Evolutionary conservation across 2,888 invertebrate species (phyloP).

Genomic region (Diarsia mendica): DNA sequence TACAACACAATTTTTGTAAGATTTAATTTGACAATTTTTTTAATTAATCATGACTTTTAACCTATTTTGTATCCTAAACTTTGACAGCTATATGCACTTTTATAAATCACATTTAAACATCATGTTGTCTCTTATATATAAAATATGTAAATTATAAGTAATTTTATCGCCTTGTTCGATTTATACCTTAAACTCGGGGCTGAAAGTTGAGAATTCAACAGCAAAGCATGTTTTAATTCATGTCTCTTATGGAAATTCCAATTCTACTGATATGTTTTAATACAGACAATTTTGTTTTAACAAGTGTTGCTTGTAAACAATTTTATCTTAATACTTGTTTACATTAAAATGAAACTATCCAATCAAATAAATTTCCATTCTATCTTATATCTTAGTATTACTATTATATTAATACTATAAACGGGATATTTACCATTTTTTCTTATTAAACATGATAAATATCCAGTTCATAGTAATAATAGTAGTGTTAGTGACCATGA

Average conservation of each 20-base stretch:
- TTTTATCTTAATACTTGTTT: too few relatives aligned
- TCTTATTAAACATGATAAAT: too few relatives aligned
- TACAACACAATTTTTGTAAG: not conserved
- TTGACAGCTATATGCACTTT: conserved; percentile 36
- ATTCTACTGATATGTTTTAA: too few relatives aligned
- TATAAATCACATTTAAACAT: conserved; percentile 22
- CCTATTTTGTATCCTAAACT: conserved; percentile 4
- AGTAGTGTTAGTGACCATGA: too few relatives aligned
- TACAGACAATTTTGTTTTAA: too few relatives aligned
- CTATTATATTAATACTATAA: too few relatives aligned
- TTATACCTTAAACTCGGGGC: not conserved
- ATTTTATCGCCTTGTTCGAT: not conserved
- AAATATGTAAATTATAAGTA: not conserved
- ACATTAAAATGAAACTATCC: too few relatives aligned
- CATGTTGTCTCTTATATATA: conserved; percentile 4
- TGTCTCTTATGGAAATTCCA: not conserved
- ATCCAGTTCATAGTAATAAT: too few relatives aligned
- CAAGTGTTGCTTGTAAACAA: too few relatives aligned
- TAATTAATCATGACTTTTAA: conserved; percentile 7
- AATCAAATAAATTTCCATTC: not conserved
- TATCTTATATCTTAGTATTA: not conserved
- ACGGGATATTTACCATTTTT: too few relatives aligned
- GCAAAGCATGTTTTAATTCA: too few relatives aligned
- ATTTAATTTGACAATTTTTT: conserved; percentile 6
- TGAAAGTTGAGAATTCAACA: not conserved